Base-by-base conservation (phyloP, 2,888 invertebrate species). In the Amphipoea oculea region DNA sequence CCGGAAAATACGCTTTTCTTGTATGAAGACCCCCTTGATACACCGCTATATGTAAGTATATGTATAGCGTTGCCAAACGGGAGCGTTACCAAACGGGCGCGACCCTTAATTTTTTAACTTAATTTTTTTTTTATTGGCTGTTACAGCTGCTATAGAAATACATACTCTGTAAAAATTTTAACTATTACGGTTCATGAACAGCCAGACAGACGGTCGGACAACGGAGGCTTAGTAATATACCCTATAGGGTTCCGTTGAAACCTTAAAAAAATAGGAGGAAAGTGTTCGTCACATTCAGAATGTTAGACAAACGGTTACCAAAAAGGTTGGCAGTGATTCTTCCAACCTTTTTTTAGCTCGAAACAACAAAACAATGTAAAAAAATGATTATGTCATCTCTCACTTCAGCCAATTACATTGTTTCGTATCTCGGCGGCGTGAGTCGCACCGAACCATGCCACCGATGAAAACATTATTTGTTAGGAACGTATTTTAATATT, bases 401-500 rank as follows among this genome's bases (percentile, higher is more conserved):
- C 48, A 76, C 66, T 82, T 69, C 57, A 75, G 72, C 54, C 82
- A 78, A 76, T 84, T 80, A 76, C 14, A 40, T 68, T 84, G 73
- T 65, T 70, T 65, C 66, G 54, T 73, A 79, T 76, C 76, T 69
- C 60, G n/a, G 42, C 57, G 51, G 70, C 76, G 72, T 14, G 65
- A 76, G 75, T 63, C 70, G 69, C 76, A 82, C 81, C 71, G 73
- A 77, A 73, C 79, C 83, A 78, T 76, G 71, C 86, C 88, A 88
- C 87, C 89, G 89, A 92, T 92, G 91, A 92, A 92, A 92, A 90
- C 81, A 84, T 90, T 89, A 90, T 92, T 91, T 91, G 90, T 89
- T 78, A 86, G 88, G 89, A 91, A 89, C 88, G 89, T 91, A 92
- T 94, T 94, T 92, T 93, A 92, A 93, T 95, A 93, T 95, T 94